Evolutionary conservation across 2,888 invertebrate genomes (phyloP), one percentile per base, ranked within the genome.

Genomic region (Drosophila limbata): DNA sequence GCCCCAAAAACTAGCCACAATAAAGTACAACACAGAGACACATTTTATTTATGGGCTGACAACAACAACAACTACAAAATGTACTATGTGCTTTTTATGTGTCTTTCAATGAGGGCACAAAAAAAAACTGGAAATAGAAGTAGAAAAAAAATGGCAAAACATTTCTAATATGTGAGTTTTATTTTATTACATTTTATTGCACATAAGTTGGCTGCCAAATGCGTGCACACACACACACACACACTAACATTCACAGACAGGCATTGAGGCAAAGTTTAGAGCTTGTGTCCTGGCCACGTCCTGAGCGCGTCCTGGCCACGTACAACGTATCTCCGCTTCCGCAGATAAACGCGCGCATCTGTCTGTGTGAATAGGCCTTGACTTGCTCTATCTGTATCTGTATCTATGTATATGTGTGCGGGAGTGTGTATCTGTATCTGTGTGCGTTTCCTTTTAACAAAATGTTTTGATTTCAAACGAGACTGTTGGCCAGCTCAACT

Each of bases 151-250:
- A 56, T 63, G 56, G 70, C 69, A 81, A 72, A 82, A 72, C 81
- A 85, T 83, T 83, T 85, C 82, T 86, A 86, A 85, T 88, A 85
- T 81, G 88, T 69, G 83, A 83, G 81, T 85, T 85, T 85, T 85
- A 85, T 85, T 85, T 85, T 87, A 85, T 85, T 87, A 85, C 85
- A 85, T 85, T 87, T 87, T 85, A 85, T 87, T 84, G 70, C 88
- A 80, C 81, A 85, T 80, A 85, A 85, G 85, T 82, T 82, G 80
- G 83, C 83, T 81, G 81, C 76, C 74, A 86, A 84, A 84, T 79
- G 79, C 81, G 83, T 80, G 57, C 65, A 64, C 68, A 50, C 37
- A 67, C 47, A 64, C 45, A 42, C 25, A 68, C 10, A 45, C 4
- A 15, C 8, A 50, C 37, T 35, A 40, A 45, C 42, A 19, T 44